Conservation (phyloP, 2,113 vertebrate species). For the Centropristis striata region DNA sequence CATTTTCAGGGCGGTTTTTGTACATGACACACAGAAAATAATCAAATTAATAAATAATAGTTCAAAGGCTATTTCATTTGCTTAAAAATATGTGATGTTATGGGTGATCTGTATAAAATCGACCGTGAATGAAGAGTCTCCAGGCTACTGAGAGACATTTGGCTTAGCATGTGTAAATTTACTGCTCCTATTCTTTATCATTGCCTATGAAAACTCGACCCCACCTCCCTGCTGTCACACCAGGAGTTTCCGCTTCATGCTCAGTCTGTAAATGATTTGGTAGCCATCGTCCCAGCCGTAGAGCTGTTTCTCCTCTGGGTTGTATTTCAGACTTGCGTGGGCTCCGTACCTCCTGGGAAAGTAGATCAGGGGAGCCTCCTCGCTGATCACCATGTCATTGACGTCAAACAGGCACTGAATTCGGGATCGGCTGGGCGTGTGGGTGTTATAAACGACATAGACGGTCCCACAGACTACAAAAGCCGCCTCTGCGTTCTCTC, state of each 20-base stretch:
- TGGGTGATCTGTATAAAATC: background rate
- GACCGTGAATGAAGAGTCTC: background rate
- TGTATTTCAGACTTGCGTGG: slow-evolving; percentile 96
- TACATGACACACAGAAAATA: background rate
- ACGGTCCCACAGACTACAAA: slow-evolving; percentile 94
- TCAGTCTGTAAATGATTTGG: slow-evolving; percentile 95
- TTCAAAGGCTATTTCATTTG: background rate
- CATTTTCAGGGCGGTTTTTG: background rate
- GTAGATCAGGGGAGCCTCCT: slow-evolving; percentile 92
- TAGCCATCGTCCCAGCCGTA: slow-evolving; percentile 98
- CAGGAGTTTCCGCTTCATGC: slow-evolving; percentile 90
- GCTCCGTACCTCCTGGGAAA: slow-evolving; percentile 94
- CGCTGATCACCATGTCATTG: slow-evolving; percentile 88
- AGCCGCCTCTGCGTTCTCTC: slow-evolving; percentile 93
- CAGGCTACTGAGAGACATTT: background rate
- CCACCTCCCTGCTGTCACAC: slow-evolving; percentile 43
- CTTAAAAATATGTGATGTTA: background rate
- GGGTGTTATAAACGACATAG: slow-evolving; percentile 98
- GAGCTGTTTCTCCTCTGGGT: slow-evolving; percentile 91
- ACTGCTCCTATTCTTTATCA: background rate
- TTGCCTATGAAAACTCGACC: slow-evolving; percentile 15
- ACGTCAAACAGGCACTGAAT: slow-evolving; percentile 96
- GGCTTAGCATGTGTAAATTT: background rate
- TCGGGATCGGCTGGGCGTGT: slow-evolving; percentile 91
- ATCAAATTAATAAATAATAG: background rate